Percentiles rank a stretch among this genome's conserved stretches.
Evolutionary conservation across 2,888 invertebrate genomes (phyloP).

Genomic region (Parnassius glacialis): DNA sequence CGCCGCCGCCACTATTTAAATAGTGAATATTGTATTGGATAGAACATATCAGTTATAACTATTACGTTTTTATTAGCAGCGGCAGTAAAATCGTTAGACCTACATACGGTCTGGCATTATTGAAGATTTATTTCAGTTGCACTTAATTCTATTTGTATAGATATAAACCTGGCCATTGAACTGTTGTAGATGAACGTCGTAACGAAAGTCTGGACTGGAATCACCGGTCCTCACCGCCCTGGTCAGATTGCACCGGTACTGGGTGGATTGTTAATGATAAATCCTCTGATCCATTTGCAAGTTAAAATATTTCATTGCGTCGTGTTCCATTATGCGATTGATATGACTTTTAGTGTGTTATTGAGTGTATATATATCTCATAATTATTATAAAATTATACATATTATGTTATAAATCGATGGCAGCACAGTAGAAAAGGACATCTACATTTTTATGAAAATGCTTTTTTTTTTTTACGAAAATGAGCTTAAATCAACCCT

Average conservation of each 20-base stretch:
- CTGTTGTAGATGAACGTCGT: slow-evolving; percentile 42
- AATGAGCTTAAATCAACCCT: too few relatives aligned
- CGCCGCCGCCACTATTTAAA: too few relatives aligned
- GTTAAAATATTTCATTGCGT: slow-evolving; percentile 10
- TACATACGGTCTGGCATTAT: not conserved
- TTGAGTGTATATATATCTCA: too few relatives aligned
- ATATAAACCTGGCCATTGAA: slow-evolving; percentile 53
- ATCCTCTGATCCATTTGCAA: slow-evolving; percentile 32
- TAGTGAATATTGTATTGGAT: too few relatives aligned
- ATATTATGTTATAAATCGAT: too few relatives aligned
- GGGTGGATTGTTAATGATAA: slow-evolving; percentile 34
- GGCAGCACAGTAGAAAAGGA: too few relatives aligned
- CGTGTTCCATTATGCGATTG: not conserved
- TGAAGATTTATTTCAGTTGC: slow-evolving; percentile 20
- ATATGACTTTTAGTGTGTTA: too few relatives aligned
- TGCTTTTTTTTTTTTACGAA: too few relatives aligned
- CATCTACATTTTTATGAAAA: too few relatives aligned
- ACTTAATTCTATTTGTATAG: slow-evolving; percentile 26
- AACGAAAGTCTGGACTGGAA: slow-evolving; percentile 52
- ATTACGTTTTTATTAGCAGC: not conserved
- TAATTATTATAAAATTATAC: too few relatives aligned
- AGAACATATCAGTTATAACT: too few relatives aligned
- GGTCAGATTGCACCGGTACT: slow-evolving; percentile 53
- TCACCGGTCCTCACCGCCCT: slow-evolving; percentile 49
- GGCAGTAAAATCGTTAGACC: not conserved